Percentiles rank a stretch among this genome's conserved stretches.
These are phyloP conservation scores for Chelon auratus DNA, from an alignment of 2,797 vertebrate species.

Conservation along the genomic window DNA sequence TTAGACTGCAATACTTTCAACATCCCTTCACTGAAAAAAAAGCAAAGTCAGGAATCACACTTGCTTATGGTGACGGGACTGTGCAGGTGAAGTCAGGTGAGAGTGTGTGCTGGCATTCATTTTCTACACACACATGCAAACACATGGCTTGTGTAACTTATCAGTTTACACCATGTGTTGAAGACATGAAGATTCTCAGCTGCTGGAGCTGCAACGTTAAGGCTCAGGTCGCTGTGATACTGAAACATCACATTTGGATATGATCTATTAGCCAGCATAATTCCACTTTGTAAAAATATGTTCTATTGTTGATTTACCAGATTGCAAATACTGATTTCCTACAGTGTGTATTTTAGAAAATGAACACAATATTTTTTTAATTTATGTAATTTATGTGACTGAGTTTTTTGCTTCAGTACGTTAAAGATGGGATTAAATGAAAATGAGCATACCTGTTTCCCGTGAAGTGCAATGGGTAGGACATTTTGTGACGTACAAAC, in stretches of 20 bases:
- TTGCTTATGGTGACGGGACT: conserved; percentile 23
- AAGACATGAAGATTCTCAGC: conserved; percentile 65
- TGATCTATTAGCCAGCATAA: conserved; percentile 27
- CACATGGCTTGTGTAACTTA: conserved; percentile 11
- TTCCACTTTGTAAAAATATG: too few species aligned
- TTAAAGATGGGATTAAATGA: conserved; percentile 8
- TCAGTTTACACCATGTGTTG: conserved; percentile 57
- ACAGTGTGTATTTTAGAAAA: too few species aligned
- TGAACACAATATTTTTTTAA: background rate
- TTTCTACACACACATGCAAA: conserved; percentile 1
- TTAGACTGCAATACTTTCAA: conserved; percentile 72
- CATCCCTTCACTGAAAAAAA: conserved; percentile 51
- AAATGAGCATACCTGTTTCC: background rate
- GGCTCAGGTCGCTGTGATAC: conserved; percentile 33
- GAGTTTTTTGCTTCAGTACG: background rate
- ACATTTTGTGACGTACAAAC: conserved; percentile 1
- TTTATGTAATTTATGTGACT: background rate
- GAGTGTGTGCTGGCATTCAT: conserved; percentile 20
- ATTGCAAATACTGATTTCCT: too few species aligned
- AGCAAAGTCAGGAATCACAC: conserved; percentile 48
- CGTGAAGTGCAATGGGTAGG: background rate
- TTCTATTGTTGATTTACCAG: too few species aligned
- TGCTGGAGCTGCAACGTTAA: conserved; percentile 37
- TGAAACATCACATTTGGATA: conserved; percentile 21
- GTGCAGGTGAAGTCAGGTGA: conserved; percentile 61